Evolutionary conservation across 2,888 invertebrate genomes (phyloP), one percentile per base, ranked within the genome.

Genomic region (Acholoe squamosa): DNA sequence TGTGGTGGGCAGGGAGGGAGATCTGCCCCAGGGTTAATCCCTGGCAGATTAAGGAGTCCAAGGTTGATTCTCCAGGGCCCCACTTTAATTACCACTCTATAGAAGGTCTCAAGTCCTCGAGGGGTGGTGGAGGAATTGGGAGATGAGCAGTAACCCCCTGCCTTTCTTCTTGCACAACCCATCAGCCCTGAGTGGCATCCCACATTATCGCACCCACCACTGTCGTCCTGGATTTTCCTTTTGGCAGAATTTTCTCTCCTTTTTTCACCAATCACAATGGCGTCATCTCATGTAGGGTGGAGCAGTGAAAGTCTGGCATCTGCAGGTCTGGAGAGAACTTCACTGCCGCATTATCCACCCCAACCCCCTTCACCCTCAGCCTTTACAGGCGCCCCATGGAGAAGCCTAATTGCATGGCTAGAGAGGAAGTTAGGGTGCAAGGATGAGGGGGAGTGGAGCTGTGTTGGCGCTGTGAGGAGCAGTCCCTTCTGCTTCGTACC

Each of bases 401-500:
- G 76, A 76, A 16, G 16, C 80, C 80, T 80, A 80, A 80, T 80
- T 80, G 80, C 80, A 10, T 43, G 22, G 33, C 80, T 80, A 80
- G 80, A 33, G 80, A 80, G 43, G 43, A 43, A 43, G 22, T 34
- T 19, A 34, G 80, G 34, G 80, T 16, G 54, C 86, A 3, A 7
- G 86, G 12, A 25, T 3, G 84, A 43, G 84, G 51, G 84, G 84
- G 84, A 14, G 43, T 16, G 33, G 77, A n/a, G 61, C 22, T 33
- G 34, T 3, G 0, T 77, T 3, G 77, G 77, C 28, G 77, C 84
- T 16, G 43, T 10, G 84, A 51, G n/a, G 43, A 43, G 84, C n/a
- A 25, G 80, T 31, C 54, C 86, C 86, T 56, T 31, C 19, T n/a
- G 25, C 54, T 12, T 25, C 28, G n/a, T 54, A 86, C 28, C 54